Conservation (phyloP, 2,113 vertebrate species). For the Lates calcarifer region DNA sequence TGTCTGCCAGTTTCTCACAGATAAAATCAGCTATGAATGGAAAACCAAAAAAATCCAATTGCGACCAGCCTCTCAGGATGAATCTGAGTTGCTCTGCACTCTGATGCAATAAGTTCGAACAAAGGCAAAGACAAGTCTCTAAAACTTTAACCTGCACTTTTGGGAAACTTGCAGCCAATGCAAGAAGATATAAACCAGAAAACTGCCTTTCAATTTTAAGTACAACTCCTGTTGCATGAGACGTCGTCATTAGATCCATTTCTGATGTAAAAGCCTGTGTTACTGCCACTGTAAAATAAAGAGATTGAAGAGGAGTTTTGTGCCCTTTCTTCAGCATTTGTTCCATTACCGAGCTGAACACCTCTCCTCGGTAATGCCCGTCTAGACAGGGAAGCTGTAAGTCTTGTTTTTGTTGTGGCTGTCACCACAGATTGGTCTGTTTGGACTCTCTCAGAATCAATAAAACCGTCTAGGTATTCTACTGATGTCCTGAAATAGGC, state of each 20-base stretch:
- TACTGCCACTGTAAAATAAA: no score
- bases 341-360: background rate
- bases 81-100: background rate
- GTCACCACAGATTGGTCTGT: background rate
- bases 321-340: no score
- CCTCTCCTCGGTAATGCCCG: background rate
- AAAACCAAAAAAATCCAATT: background rate
- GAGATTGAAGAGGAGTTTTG: background rate
- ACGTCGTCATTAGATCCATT: no score
- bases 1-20: background rate
- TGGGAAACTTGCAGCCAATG: background rate
- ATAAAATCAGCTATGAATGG: background rate
- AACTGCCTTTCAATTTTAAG: background rate
- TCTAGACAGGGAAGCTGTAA: slow-evolving; percentile 1
- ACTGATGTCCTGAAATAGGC: slow-evolving; percentile 43
- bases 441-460: slow-evolving; percentile 36
- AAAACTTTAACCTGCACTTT: background rate
- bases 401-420: slow-evolving; percentile 14
- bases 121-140: background rate
- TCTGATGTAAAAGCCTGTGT: no score
- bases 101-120: background rate
- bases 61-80: background rate
- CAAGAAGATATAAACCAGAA: background rate
- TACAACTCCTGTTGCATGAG: background rate
- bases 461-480: background rate